Evolutionary conservation across 2,113 vertebrate genomes (phyloP), one percentile per base, ranked within the genome.

Genomic region (Atherinomorus stipes): DNA sequence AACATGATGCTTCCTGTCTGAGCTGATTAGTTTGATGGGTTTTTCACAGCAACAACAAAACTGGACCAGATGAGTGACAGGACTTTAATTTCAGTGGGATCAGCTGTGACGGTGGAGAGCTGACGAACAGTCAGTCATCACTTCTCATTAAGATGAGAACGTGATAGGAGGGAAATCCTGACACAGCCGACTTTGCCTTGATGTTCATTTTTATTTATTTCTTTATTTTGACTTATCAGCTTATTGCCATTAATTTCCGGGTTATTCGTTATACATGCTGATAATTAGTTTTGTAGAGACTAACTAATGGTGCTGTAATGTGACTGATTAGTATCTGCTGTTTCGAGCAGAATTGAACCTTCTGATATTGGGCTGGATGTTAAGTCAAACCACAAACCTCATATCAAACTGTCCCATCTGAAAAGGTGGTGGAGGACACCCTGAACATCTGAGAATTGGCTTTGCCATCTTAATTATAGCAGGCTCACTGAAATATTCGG

Each of bases 101-200:
- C 70, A 12, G 23, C 61, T 61, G 69, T 74, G 85, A 81, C 22
- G 44, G 64, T 59, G 51, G 59, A 28, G 70, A 78, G 73, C 71
- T 68, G 81, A 82, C 57, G 76, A 76, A 61, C 70, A 45, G 77
- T 78, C 85, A 72, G 10, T 88, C 73, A 81, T 86, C 25, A 12
- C 53, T 84, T 74, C 64, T 77, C 71, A 82, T 88, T 83, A 86
- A 81, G 58, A 83, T 78, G 67, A 81, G 42, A 71, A 74, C 52
- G n/a, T 52, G 68, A 84, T 62, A 66, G 47, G 74, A 45, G 31
- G 22, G 37, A 74, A 74, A 71, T 70, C 54, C 52, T 51, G 19
- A 58, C 40, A 56, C 73, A 78, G 22, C 58, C 71, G 23, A 0
- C 11, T 75, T 64, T 59, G 10, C 68, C 63, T 67, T 68, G 37